Percentiles rank a stretch among this genome's conserved stretches.
These are phyloP conservation scores for Hestina assimilis DNA, from an alignment of 1,140 invertebrate genomes.

Conservation along the genomic window DNA sequence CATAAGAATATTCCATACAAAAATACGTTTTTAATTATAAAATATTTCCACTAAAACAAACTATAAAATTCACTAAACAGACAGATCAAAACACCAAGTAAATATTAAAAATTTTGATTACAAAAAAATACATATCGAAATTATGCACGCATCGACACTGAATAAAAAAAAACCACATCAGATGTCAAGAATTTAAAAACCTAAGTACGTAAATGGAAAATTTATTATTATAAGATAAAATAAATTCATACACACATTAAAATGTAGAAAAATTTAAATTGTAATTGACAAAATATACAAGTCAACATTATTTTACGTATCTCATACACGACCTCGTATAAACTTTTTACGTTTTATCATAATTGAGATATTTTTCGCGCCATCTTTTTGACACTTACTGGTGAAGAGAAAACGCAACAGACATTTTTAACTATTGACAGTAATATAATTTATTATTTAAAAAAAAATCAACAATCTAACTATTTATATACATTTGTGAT, in stretches of 20 bases:
- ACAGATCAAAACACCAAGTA: constrained; percentile 38
- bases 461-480: constrained; percentile 60
- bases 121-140: constrained; percentile 38
- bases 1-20: constrained; percentile 75
- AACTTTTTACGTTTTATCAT: background rate
- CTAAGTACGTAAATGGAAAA: constrained; percentile 40
- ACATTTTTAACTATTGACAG: constrained; percentile 2
- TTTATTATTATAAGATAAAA: constrained; percentile 5
- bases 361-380: too few relatives aligned
- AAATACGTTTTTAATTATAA: constrained; percentile 77
- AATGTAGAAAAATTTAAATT: constrained; percentile 1
- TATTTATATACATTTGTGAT: constrained; percentile 64
- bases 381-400: too few relatives aligned
- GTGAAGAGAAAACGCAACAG: too few relatives aligned
- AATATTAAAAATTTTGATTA: constrained; percentile 48
- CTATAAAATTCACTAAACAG: constrained; percentile 57
- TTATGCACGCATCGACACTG: constrained; percentile 36
- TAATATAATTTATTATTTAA: constrained; percentile 15
- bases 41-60: constrained; percentile 67
- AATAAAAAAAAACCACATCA: constrained; percentile 47
- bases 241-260: background rate
- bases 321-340: background rate
- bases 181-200: constrained; percentile 55
- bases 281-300: constrained; percentile 10
- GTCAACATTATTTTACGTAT: background rate